phyloP scores from a whole-genome alignment of 2,797 vertebrate species.

The Phoebastria nigripes region DNA sequence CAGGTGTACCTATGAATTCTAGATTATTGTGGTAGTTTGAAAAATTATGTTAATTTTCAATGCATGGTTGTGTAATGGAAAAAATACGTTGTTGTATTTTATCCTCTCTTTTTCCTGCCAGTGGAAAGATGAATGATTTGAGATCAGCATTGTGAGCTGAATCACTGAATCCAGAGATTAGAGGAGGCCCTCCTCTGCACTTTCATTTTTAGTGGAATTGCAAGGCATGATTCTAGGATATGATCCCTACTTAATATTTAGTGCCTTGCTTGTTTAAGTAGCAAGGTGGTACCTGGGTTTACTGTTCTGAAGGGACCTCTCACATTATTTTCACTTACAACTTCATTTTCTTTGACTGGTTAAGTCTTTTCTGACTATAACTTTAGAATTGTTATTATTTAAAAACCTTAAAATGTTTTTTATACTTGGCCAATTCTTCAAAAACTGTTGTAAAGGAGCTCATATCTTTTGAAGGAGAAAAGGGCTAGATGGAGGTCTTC shows the following conservation, averaged over 20 bases:
- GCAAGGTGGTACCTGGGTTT: background rate
- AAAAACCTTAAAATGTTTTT: background rate
- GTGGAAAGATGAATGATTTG: background rate
- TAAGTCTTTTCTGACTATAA: background rate
- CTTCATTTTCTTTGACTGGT: background rate
- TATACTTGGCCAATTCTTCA: background rate
- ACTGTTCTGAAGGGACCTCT: background rate
- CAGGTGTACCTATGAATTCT: background rate
- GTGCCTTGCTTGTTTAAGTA: background rate
- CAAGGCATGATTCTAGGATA: background rate
- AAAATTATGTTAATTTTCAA: background rate
- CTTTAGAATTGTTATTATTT: background rate
- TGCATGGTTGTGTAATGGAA: background rate
- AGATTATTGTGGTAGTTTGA: background rate
- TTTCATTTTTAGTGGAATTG: background rate
- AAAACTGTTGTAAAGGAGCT: background rate
- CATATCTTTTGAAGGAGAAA: background rate
- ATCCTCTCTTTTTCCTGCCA: background rate
- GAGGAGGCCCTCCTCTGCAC: background rate
- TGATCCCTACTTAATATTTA: background rate
- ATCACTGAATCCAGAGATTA: background rate
- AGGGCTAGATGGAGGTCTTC: background rate
- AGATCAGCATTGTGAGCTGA: background rate
- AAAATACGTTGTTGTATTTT: background rate
- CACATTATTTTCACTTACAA: background rate